A percentile compares a stretch with the other conserved stretches of the same genome.
phyloP scores from a whole-genome alignment of 2,113 vertebrate genomes.

The Fulica atra region DNA sequence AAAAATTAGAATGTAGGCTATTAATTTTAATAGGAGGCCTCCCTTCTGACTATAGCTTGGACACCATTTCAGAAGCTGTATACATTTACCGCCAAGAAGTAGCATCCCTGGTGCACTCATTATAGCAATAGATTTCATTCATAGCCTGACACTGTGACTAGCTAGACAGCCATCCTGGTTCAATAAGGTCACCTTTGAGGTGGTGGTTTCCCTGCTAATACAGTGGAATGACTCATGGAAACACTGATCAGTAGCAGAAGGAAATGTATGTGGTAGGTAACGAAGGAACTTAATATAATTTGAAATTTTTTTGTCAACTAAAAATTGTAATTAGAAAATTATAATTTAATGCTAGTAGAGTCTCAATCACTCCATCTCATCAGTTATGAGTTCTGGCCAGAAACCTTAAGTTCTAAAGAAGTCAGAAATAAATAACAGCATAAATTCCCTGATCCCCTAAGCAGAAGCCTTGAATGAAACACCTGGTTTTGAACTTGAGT shows the following conservation, averaged over 20 bases:
- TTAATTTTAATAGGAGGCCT: conserved; percentile 72
- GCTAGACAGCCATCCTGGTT: not conserved
- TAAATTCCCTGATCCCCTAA: not conserved
- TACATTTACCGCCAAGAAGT: not conserved
- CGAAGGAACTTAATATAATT: not conserved
- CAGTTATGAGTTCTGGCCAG: not conserved
- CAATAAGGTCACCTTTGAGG: conserved; percentile 38
- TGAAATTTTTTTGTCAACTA: not conserved
- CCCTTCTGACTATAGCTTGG: conserved; percentile 30
- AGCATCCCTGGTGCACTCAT: conserved; percentile 43
- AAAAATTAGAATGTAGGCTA: conserved; percentile 36
- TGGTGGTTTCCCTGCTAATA: not conserved
- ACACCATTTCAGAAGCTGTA: conserved; percentile 34
- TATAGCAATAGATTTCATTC: conserved; percentile 44
- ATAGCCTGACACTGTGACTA: not conserved
- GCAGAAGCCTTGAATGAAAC: not conserved
- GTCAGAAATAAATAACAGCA: not conserved
- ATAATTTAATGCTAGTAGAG: not conserved
- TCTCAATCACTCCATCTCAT: not conserved
- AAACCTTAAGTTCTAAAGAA: not conserved
- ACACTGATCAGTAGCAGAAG: not conserved
- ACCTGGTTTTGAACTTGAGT: not conserved
- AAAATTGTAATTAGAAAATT: not conserved
- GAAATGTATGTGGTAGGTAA: not conserved
- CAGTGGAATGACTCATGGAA: not conserved